Percentiles rank a stretch among this genome's conserved stretches.
phyloP scores from a whole-genome alignment of 1,140 invertebrate genomes.

The Hormaphis cornu region DNA sequence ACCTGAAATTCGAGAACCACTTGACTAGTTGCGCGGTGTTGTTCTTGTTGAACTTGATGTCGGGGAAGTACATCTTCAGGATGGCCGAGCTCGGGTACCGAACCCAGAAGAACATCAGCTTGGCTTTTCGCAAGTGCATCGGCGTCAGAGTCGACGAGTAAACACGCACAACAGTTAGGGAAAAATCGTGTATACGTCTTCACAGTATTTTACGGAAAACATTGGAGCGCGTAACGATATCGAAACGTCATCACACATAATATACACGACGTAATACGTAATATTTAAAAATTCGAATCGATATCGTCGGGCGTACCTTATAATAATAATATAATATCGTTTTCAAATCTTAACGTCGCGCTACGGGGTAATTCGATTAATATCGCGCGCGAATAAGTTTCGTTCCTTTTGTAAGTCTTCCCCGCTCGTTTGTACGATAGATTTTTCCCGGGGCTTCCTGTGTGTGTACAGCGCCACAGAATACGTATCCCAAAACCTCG shows the following conservation, averaged over 20 bases:
- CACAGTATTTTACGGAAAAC: background rate
- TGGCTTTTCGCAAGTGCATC: slow-evolving; percentile 99
- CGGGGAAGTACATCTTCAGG: slow-evolving; percentile 99
- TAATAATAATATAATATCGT: background rate
- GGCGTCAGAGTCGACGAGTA: slow-evolving; percentile 93
- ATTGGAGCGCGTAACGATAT: too few relatives aligned
- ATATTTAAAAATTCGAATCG: background rate
- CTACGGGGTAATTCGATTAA: slow-evolving; percentile 9
- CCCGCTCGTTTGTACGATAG: background rate
- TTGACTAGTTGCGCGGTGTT: slow-evolving; percentile 99
- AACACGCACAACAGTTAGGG: slow-evolving; percentile 41
- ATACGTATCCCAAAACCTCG: background rate
- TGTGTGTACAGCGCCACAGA: background rate
- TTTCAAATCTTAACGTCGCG: slow-evolving; percentile 8
- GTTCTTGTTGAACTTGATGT: slow-evolving; percentile 99
- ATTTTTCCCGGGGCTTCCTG: slow-evolving; percentile 24
- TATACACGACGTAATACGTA: background rate
- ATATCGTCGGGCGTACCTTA: background rate
- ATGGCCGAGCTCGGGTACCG: slow-evolving; percentile 96
- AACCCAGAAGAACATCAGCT: slow-evolving; percentile 99
- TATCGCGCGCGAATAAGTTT: background rate
- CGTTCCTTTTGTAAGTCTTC: slow-evolving; percentile 21
- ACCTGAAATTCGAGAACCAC: slow-evolving; percentile 99
- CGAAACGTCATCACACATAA: too few relatives aligned
- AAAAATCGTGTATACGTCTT: slow-evolving; percentile 21